Percentiles rank a stretch among this genome's conserved stretches.
Evolutionary conservation across 1,140 invertebrate species (phyloP).

Genomic region (Sinella curviseta): DNA sequence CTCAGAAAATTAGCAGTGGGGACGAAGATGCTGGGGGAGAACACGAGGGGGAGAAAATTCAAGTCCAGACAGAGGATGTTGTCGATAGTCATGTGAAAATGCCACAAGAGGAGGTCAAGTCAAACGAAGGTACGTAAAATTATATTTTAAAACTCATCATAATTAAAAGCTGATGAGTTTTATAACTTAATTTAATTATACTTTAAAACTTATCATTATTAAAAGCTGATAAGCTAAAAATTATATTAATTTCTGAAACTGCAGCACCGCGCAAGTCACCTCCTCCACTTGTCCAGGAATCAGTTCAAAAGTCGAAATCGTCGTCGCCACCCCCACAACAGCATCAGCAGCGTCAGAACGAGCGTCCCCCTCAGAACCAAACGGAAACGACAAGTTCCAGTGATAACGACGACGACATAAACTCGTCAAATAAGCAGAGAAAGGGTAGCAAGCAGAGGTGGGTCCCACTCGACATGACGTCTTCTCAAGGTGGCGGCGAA

Average conservation of each 20-base stretch:
- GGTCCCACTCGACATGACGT: constrained; percentile 65
- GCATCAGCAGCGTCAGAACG: constrained; percentile 38
- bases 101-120: background rate
- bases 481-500: background rate
- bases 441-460: constrained; percentile 66
- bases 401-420: constrained; percentile 54
- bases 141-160: background rate
- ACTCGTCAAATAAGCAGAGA: background rate
- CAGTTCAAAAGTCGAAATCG: constrained; percentile 43
- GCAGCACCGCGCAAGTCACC: no score
- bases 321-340: constrained; percentile 25
- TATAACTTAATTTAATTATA: background rate
- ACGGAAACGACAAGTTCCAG: constrained; percentile 49
- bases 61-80: background rate
- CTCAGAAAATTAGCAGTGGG: background rate
- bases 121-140: background rate
- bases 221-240: background rate
- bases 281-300: background rate
- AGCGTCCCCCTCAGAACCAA: constrained; percentile 49
- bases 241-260: background rate
- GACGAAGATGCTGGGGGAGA: background rate
- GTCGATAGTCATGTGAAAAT: background rate
- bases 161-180: background rate
- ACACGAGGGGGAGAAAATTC: background rate
- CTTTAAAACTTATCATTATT: background rate